Conservation (phyloP, 2,888 invertebrate genomes). For the Eilema depressum region DNA sequence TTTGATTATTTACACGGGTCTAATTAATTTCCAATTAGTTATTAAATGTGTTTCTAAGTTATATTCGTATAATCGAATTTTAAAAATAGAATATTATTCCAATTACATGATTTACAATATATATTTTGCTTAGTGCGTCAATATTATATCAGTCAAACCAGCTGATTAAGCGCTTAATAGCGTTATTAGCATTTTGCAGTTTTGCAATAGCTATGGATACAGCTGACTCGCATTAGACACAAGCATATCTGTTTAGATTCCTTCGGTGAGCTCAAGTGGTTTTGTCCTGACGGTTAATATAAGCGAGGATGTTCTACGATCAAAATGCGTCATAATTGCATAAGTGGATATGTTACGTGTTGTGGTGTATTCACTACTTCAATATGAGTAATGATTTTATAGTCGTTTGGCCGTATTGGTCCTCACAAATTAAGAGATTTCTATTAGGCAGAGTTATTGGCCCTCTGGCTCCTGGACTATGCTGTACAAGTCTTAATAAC, state of each 20-base stretch:
- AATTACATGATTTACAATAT: neutral
- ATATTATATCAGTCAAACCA: neutral
- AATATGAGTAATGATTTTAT: neutral
- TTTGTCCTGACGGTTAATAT: constrained; percentile 41
- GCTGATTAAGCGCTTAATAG: neutral
- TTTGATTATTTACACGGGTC: neutral
- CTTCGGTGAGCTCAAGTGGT: constrained; percentile 19
- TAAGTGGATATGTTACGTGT: constrained; percentile 49
- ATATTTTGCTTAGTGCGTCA: neutral
- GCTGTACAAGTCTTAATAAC: too few relatives aligned
- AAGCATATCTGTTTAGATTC: constrained; percentile 38
- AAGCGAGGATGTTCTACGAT: constrained; percentile 58
- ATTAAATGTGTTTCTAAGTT: neutral
- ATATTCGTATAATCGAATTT: too few relatives aligned
- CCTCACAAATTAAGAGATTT: too few relatives aligned
- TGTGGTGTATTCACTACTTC: constrained; percentile 27
- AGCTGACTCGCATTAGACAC: constrained; percentile 47
- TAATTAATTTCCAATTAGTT: neutral
- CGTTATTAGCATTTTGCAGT: neutral
- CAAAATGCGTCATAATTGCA: constrained; percentile 62
- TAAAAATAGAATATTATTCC: neutral
- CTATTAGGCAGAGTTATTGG: too few relatives aligned
- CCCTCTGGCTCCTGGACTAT: too few relatives aligned
- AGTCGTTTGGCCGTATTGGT: too few relatives aligned
- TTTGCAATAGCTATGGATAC: neutral